Evolutionary conservation across 2,113 vertebrate species (phyloP).

Genomic region (Oreochromis niloticus): DNA sequence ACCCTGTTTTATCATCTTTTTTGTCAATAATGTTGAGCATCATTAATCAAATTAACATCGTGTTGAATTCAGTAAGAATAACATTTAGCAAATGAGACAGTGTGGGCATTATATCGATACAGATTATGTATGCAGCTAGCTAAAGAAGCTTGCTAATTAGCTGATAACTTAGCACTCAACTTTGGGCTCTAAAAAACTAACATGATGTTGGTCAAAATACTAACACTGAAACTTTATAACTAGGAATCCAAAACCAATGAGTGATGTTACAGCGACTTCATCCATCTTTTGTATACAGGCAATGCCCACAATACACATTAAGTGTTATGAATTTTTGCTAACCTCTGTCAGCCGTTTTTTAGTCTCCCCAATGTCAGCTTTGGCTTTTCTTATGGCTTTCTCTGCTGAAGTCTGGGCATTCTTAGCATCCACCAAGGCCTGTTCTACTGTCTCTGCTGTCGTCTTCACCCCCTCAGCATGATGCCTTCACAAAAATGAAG

Average conservation of each 20-base stretch:
- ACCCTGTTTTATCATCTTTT: background rate
- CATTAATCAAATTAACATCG: background rate
- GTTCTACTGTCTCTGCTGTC: constrained; percentile 78
- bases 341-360: constrained; percentile 77
- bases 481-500: constrained; percentile 62
- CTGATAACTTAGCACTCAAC: background rate
- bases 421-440: constrained; percentile 79
- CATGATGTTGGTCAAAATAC: background rate
- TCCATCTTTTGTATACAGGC: background rate
- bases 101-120: background rate
- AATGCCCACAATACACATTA: background rate
- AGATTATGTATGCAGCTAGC: background rate
- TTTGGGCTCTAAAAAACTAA: background rate
- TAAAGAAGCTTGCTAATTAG: background rate
- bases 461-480: constrained; percentile 81
- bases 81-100: background rate
- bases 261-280: background rate
- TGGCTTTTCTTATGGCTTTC: constrained; percentile 79
- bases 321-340: background rate
- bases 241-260: background rate
- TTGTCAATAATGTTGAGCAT: background rate
- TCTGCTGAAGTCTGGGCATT: constrained; percentile 81
- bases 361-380: constrained; percentile 79
- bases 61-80: background rate
- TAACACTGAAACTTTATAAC: background rate